Evolutionary conservation across 2,797 vertebrate species (phyloP), one percentile per base, ranked within the genome.

Genomic region (Lophius americanus): DNA sequence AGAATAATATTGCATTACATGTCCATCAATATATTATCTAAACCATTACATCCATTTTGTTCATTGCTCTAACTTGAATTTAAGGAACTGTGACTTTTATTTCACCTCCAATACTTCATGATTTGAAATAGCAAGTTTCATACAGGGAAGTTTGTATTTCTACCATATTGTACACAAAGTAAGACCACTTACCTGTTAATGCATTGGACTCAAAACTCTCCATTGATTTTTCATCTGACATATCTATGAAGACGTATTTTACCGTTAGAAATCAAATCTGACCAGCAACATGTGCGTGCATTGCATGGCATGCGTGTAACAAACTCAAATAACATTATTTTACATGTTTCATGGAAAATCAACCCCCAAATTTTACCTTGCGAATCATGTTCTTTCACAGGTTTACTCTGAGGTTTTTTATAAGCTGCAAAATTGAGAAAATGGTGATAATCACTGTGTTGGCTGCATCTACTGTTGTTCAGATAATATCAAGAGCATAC

Each of bases 211-310:
- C 23, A 38, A 59, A 61, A 10, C 7, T 71, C 52, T 85, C 85
- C n/a, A 32, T 12, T 14, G 87, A 90, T 50, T 44, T 47, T 9
- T 23, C 51, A 2, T 87, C 82, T 51, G 88, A 87, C 36, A 64
- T 4, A 62, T 90, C 86, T 89, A 76, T 51, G 36, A 83, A 65
- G n/a, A 13, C 72, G n/a, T 36, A 56, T 63, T 39, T 0, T 60
- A 10, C 12, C 42, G 5, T 38, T 61, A 38, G 47, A 46, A 51
- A 37, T 11, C 0, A 42, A 58, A 72, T 11, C 9, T 37, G 4
- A 68, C 4, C 35, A 47, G 4, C 6, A 36, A 8, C 3, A 51
- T 33, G 1, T 7, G 38, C 23, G 6, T 49, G 47, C 10, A 44
- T 11, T 23, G 13, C 6, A 49, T 49, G n/a, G n/a, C 9, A 12